phyloP scores from a whole-genome alignment of 2,113 vertebrate genomes.

The Galeopterus variegatus region DNA sequence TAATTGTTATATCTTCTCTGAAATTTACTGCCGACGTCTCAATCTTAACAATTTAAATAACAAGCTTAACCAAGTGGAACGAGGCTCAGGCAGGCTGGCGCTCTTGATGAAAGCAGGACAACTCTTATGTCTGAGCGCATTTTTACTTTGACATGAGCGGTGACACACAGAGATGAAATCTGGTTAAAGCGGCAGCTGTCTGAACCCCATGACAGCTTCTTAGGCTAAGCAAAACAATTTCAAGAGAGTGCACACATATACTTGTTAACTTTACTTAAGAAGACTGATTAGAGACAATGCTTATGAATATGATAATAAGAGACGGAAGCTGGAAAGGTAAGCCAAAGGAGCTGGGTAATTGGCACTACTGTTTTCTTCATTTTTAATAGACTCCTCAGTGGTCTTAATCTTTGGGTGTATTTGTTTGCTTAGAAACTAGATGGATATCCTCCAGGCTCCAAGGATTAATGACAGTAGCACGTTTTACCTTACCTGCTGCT shows the following conservation, averaged over 20 bases:
- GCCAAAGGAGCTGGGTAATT: background rate
- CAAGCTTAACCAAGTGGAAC: constrained; percentile 93
- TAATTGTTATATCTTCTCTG: constrained; percentile 95
- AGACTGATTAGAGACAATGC: constrained; percentile 81
- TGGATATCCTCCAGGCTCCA: background rate
- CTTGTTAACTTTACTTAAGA: constrained; percentile 88
- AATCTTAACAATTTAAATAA: constrained; percentile 94
- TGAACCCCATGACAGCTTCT: constrained; percentile 89
- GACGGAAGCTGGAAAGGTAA: constrained; percentile 61
- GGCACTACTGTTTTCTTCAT: constrained; percentile 9
- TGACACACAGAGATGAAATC: constrained; percentile 97
- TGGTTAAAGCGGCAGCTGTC: constrained; percentile 91
- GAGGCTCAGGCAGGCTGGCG: constrained; percentile 89
- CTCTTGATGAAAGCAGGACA: constrained; percentile 96
- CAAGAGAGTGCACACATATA: constrained; percentile 75
- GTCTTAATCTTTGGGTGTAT: constrained; percentile 15
- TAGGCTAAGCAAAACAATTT: constrained; percentile 87
- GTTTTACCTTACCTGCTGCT: background rate
- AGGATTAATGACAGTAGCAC: background rate
- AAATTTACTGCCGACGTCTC: constrained; percentile 92
- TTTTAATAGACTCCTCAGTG: background rate
- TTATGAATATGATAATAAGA: constrained; percentile 77
- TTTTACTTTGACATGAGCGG: constrained; percentile 93
- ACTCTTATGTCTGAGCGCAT: constrained; percentile 94
- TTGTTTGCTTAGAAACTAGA: background rate